Evolutionary conservation across 2,113 vertebrate species (phyloP).

Genomic region (Mugil cephalus): DNA sequence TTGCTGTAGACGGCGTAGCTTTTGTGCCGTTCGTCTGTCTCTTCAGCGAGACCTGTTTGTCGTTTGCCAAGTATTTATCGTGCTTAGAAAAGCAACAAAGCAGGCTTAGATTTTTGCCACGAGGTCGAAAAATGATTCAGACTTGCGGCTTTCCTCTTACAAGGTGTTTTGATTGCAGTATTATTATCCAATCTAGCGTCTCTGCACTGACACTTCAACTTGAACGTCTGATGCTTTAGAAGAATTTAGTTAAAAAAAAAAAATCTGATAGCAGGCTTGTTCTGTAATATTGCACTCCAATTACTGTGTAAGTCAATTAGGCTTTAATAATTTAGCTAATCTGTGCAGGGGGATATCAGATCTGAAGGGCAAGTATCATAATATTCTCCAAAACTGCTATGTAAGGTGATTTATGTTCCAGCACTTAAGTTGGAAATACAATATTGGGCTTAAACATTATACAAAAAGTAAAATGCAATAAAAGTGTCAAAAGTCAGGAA

Average conservation of each 20-base stretch:
- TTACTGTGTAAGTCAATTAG: not conserved
- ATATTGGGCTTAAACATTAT: conserved; percentile 61
- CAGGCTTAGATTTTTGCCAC: too few species aligned
- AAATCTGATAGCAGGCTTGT: not conserved
- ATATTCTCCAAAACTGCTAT: conserved; percentile 34
- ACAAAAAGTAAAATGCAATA: conserved; percentile 39
- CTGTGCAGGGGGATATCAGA: conserved; percentile 27
- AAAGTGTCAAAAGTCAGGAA: conserved; percentile 15
- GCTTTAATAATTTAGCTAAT: conserved; percentile 45
- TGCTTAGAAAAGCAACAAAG: too few species aligned
- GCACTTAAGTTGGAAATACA: conserved; percentile 52
- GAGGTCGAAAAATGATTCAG: too few species aligned
- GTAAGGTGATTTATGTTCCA: conserved; percentile 51
- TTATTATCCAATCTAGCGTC: too few species aligned
- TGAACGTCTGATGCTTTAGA: not conserved
- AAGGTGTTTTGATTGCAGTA: too few species aligned
- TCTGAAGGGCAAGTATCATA: conserved; percentile 35
- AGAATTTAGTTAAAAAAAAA: conserved; percentile 12
- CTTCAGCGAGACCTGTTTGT: too few species aligned
- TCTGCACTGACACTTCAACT: not conserved
- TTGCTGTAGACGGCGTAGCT: too few species aligned
- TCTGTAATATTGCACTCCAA: conserved; percentile 17
- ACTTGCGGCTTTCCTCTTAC: too few species aligned
- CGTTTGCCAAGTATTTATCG: too few species aligned
- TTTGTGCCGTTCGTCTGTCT: too few species aligned